Base-by-base conservation (phyloP, 2,888 invertebrate species). In the Epirrhoe alternata region DNA sequence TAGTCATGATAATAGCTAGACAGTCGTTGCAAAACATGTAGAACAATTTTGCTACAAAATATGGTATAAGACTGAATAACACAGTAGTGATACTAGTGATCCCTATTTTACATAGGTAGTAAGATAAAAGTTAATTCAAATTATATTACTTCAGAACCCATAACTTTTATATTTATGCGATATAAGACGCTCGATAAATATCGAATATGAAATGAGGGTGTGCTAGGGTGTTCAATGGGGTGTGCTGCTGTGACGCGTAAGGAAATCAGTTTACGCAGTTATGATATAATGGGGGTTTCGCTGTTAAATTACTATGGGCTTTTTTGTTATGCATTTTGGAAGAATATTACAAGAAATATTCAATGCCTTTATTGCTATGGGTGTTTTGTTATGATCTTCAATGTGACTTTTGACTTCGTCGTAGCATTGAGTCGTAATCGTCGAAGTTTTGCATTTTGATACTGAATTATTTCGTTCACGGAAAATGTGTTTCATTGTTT, bases 181-280 rank as follows among this genome's bases (percentile, higher is more conserved):
- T 69, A 66, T 10, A 67, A 65, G 74, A 75, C 72, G 63, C 73
- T 69, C 77, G 73, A 82, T 85, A 85, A 84, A 86, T 85, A 82
- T 80, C 72, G 69, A 72, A 75, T 79, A 77, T 75, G 70, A 67
- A 75, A 75, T 72, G 69, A 73, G 73, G 72, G 69, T 51, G 55
- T 35, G 47, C 68, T 70, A 74, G 59, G 71, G 79, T 77, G 77
- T 71, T 73, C 79, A 77, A 78, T 78, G 77, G 83, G 80, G 82
- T 76, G 77, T 77, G 74, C 71, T 70, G 57, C 62, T 63, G 50
- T 49, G 69, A 77, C 73, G 70, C 70, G n/a, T 77, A 82, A 84
- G 81, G 77, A 81, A 86, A 86, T 80, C 76, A 79, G 73, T 74
- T 79, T 71, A 66, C 55, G 55, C 57, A 65, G 61, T 72, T 61